Conservation (phyloP, 2,797 vertebrate species). For the Anguilla pacifica region DNA sequence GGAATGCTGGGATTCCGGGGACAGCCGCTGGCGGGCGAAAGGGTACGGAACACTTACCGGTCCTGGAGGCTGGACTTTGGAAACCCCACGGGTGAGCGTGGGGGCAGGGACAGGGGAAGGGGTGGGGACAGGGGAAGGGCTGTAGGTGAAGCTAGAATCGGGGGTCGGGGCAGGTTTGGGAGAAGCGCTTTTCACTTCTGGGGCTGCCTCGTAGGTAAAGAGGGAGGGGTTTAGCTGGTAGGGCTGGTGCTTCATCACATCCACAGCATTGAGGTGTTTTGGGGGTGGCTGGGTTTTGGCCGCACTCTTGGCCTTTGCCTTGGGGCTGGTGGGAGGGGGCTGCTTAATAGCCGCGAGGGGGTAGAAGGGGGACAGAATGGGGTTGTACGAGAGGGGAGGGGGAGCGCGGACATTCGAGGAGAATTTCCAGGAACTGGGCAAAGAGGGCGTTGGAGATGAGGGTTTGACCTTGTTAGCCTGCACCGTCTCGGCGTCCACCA, state of each 20-base stretch:
- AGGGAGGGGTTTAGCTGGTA: conserved; percentile 90
- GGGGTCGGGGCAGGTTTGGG: conserved; percentile 56
- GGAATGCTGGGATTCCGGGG: conserved; percentile 67
- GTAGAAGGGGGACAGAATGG: conserved; percentile 86
- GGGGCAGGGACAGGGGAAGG: conserved; percentile 41
- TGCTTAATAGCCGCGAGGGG: conserved; percentile 82
- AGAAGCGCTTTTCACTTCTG: conserved; percentile 69
- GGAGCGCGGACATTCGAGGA: conserved; percentile 91
- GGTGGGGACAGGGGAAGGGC: conserved; percentile 57
- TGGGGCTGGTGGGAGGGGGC: conserved; percentile 66
- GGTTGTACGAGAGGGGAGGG: conserved; percentile 91
- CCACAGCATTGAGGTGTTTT: conserved; percentile 85
- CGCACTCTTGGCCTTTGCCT: conserved; percentile 70
- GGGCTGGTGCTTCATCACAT: conserved; percentile 96
- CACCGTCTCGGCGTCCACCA: conserved; percentile 86
- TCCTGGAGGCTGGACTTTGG: conserved; percentile 69
- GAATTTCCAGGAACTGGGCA: conserved; percentile 92
- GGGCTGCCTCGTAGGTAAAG: conserved; percentile 84
- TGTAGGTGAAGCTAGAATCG: conserved; percentile 42
- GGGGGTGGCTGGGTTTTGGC: conserved; percentile 74
- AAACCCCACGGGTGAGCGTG: conserved; percentile 44
- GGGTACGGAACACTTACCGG: conserved; percentile 69
- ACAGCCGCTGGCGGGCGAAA: conserved; percentile 56
- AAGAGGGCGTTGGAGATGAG: conserved; percentile 84
- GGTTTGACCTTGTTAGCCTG: conserved; percentile 78